phyloP scores from a whole-genome alignment of 2,113 vertebrate species.

The Calidris pugnax region DNA sequence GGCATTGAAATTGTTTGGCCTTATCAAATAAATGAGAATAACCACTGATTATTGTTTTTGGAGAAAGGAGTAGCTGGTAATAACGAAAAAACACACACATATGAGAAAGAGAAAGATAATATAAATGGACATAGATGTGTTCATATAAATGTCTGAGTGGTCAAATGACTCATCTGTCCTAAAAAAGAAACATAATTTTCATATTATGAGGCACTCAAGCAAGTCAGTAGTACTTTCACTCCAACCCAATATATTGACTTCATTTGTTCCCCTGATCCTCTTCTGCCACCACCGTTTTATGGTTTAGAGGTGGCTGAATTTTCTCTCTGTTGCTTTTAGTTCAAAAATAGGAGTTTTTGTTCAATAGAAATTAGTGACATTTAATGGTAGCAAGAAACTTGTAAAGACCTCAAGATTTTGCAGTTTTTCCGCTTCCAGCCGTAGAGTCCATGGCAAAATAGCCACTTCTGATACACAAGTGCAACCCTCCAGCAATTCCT shows the following conservation, averaged over 20 bases:
- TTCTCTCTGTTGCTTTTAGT: background rate
- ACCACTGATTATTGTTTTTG: constrained; percentile 42
- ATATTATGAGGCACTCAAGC: background rate
- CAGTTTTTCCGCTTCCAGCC: background rate
- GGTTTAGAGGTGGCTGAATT: background rate
- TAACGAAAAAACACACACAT: background rate
- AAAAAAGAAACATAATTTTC: constrained; percentile 20
- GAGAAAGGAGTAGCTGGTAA: constrained; percentile 13
- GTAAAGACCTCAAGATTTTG: background rate
- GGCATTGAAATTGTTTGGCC: constrained; percentile 45
- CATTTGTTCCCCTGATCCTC: background rate
- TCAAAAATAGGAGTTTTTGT: background rate
- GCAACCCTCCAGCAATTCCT: background rate
- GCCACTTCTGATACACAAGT: background rate
- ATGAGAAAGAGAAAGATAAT: background rate
- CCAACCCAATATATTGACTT: background rate
- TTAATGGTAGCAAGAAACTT: background rate
- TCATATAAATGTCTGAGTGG: background rate
- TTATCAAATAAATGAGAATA: constrained; percentile 52
- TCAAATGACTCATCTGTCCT: constrained; percentile 13
- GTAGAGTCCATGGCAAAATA: background rate
- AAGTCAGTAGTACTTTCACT: background rate
- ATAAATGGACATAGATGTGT: background rate
- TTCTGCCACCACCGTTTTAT: background rate
- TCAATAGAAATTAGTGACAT: background rate